These are phyloP conservation scores for Drosophila paranaensis DNA, from an alignment of 2,888 invertebrate species.

Conservation along the genomic window DNA sequence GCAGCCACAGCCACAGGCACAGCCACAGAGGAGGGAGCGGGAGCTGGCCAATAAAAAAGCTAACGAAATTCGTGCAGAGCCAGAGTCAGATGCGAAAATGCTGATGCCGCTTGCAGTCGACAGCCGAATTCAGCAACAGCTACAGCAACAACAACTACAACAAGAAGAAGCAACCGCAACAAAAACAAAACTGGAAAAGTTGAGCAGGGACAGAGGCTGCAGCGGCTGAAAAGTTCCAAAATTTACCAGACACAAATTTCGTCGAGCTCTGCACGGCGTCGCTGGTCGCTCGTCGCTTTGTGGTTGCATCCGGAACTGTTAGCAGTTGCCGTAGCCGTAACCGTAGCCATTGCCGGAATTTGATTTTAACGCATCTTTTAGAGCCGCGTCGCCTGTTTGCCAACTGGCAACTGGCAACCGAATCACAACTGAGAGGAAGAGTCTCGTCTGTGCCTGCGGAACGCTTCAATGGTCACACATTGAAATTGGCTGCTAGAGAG, in stretches of 20 bases:
- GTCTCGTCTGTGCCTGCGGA: conserved; percentile 16
- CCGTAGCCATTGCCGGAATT: conserved; percentile 42
- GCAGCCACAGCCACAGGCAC: conserved; percentile 2
- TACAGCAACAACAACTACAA: conserved; percentile 14
- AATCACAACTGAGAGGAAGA: conserved; percentile 31
- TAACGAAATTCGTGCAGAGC: conserved; percentile 49
- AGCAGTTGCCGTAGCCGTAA: too few relatives aligned
- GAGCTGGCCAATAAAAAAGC: conserved; percentile 61
- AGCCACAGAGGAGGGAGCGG: neutral
- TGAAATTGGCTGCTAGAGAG: conserved; percentile 61
- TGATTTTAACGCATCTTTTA: conserved; percentile 64
- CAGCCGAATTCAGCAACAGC: conserved; percentile 36
- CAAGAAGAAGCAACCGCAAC: conserved; percentile 50
- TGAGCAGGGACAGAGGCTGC: conserved; percentile 34
- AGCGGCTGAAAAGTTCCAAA: conserved; percentile 60
- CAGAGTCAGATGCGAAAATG: conserved; percentile 52
- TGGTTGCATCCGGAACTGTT: conserved; percentile 57
- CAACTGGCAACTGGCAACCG: conserved; percentile 37
- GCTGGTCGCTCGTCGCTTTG: conserved; percentile 35
- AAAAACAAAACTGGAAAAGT: conserved; percentile 69
- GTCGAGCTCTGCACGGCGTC: conserved; percentile 10
- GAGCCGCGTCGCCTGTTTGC: conserved; percentile 32
- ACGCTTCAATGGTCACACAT: conserved; percentile 42
- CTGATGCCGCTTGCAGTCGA: conserved; percentile 56
- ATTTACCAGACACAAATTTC: conserved; percentile 61